These are phyloP conservation scores for Cranoglanis bouderius DNA, from an alignment of 2,113 vertebrate genomes.

Conservation along the genomic window DNA sequence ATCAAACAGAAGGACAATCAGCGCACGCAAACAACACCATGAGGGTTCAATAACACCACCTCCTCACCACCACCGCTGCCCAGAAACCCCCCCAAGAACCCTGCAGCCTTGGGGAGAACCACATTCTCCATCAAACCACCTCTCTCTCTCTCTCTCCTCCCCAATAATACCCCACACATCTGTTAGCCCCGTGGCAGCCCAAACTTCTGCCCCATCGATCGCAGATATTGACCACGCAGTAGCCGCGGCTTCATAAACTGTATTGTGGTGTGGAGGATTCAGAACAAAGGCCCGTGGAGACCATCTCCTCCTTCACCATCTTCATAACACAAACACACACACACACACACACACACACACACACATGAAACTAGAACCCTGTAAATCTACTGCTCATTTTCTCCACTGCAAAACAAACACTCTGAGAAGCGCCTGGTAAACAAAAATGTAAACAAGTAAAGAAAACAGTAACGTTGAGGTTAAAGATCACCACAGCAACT, in stretches of 20 bases:
- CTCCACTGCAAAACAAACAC: background rate
- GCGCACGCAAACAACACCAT: background rate
- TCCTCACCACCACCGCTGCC: background rate
- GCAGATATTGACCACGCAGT: conserved; percentile 72
- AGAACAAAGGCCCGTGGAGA: conserved; percentile 62
- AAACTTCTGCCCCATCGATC: conserved; percentile 72
- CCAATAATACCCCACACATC: conserved; percentile 63
- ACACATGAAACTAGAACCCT: background rate
- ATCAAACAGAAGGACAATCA: conserved; percentile 35
- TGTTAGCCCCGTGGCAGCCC: conserved; percentile 68
- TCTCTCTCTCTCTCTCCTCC: conserved; percentile 49
- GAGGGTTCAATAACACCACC: conserved; percentile 11
- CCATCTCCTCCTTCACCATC: conserved; percentile 52
- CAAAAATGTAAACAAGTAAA: background rate
- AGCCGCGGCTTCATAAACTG: conserved; percentile 49
- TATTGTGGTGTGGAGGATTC: conserved; percentile 57
- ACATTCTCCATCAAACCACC: conserved; percentile 51
- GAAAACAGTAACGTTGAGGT: background rate
- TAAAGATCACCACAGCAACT: background rate
- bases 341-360: conserved; percentile 6
- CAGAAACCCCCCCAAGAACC: conserved; percentile 49
- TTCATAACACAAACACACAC: conserved; percentile 42
- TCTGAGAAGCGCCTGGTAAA: background rate
- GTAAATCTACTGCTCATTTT: background rate
- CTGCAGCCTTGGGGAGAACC: conserved; percentile 60